phyloP scores from a whole-genome alignment of 2,888 invertebrate species.

The Temnothorax ravouxi region DNA sequence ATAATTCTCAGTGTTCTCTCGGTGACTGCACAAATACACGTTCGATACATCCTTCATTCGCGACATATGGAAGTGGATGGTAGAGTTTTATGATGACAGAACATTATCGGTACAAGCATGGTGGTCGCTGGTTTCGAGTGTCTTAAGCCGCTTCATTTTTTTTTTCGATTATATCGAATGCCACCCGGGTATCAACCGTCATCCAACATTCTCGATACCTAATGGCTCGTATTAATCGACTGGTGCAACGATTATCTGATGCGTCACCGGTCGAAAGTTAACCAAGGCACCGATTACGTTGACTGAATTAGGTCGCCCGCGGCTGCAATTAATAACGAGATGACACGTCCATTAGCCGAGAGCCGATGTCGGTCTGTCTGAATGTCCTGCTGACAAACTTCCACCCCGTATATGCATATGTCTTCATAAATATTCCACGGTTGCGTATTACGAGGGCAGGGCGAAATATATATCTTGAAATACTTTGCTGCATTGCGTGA shows the following conservation, averaged over 20 bases:
- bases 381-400: slow-evolving; percentile 43
- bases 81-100: slow-evolving; percentile 48
- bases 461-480: slow-evolving; percentile 12
- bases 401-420: slow-evolving; percentile 41
- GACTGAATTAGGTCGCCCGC: slow-evolving; percentile 72
- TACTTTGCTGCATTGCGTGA: neutral
- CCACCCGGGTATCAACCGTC: slow-evolving; percentile 67
- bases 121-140: slow-evolving; percentile 65
- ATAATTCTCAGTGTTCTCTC: slow-evolving; percentile 31
- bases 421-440: slow-evolving; percentile 62
- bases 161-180: slow-evolving; percentile 69
- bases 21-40: slow-evolving; percentile 41
- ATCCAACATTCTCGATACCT: slow-evolving; percentile 70
- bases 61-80: slow-evolving; percentile 26
- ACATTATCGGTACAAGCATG: slow-evolving; percentile 65
- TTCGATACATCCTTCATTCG: slow-evolving; percentile 35
- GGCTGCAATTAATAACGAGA: slow-evolving; percentile 74
- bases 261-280: slow-evolving; percentile 70
- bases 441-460: slow-evolving; percentile 17
- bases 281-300: slow-evolving; percentile 71
- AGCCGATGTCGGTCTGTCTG: slow-evolving; percentile 38
- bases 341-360: slow-evolving; percentile 73
- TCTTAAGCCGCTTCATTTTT: slow-evolving; percentile 50
- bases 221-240: slow-evolving; percentile 78
- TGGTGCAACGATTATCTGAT: slow-evolving; percentile 71